Evolutionary conservation across 2,113 vertebrate species (phyloP).

Genomic region (Poeciliopsis prolifica): DNA sequence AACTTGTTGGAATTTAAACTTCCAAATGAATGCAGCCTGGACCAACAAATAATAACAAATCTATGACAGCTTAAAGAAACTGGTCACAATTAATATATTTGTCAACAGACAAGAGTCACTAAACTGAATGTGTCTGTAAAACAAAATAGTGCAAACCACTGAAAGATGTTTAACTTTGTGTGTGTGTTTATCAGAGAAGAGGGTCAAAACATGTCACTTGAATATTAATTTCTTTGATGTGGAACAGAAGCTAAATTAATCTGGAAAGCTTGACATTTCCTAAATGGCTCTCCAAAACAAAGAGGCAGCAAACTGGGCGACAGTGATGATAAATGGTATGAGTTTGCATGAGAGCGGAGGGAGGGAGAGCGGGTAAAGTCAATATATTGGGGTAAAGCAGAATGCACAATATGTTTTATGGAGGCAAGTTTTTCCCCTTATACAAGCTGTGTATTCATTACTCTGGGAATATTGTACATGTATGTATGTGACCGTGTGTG

Average conservation of each 20-base stretch:
- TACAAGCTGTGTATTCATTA: conserved; percentile 16
- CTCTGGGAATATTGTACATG: background rate
- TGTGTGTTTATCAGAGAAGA: no score
- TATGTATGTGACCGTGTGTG: conserved; percentile 3
- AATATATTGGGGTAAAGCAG: conserved; percentile 10
- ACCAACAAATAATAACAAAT: no score
- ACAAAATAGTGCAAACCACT: no score
- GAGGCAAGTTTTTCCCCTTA: conserved; percentile 20
- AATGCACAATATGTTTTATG: conserved; percentile 16
- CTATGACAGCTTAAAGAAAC: no score
- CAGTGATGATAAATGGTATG: conserved; percentile 52
- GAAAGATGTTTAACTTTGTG: no score
- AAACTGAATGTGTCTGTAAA: conserved; percentile 42
- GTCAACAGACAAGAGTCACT: background rate
- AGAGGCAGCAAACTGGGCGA: conserved; percentile 43
- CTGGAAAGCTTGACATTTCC: conserved; percentile 71
- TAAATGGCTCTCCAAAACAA: conserved; percentile 71
- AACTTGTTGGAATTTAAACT: no score
- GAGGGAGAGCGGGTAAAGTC: background rate
- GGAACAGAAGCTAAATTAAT: conserved; percentile 67
- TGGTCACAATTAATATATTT: background rate
- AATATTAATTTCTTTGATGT: conserved; percentile 71
- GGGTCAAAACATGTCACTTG: conserved; percentile 54
- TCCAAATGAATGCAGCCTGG: no score
- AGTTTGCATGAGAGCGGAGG: conserved; percentile 11